Percentiles rank a stretch among this genome's conserved stretches.
These are phyloP conservation scores for Elanoides forficatus DNA, from an alignment of 2,113 vertebrate genomes.

Conservation along the genomic window DNA sequence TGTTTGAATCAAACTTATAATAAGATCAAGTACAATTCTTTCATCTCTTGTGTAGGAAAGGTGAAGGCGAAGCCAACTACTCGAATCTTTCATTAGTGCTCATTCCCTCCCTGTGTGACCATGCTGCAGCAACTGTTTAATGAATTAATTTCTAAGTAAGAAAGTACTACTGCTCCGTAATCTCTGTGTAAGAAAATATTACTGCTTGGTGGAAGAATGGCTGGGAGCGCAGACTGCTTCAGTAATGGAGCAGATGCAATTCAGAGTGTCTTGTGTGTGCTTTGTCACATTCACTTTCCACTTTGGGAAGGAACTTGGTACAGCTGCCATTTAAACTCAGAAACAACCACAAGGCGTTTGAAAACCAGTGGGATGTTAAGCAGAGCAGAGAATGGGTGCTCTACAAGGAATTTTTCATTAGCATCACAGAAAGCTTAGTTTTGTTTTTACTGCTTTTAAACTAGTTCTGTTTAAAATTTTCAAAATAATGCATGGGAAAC, in stretches of 20 bases:
- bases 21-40: not conserved
- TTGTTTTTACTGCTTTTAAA: not conserved
- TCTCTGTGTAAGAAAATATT: not conserved
- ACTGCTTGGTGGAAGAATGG: not conserved
- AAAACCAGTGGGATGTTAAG: not conserved
- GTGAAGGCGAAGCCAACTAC: not conserved
- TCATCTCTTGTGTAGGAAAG: not conserved
- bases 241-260: not conserved
- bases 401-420: not conserved
- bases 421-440: not conserved
- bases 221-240: not conserved
- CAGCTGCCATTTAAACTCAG: not conserved
- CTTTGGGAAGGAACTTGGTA: not conserved
- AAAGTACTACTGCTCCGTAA: not conserved
- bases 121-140: not conserved
- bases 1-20: not conserved
- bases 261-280: not conserved
- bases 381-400: not conserved
- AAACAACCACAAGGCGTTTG: not conserved
- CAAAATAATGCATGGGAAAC: not conserved
- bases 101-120: not conserved
- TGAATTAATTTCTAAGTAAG: not conserved
- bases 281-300: not conserved
- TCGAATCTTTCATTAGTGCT: not conserved
- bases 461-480: not conserved